phyloP scores from a whole-genome alignment of 2,888 invertebrate genomes.

The Trisateles emortualis region DNA sequence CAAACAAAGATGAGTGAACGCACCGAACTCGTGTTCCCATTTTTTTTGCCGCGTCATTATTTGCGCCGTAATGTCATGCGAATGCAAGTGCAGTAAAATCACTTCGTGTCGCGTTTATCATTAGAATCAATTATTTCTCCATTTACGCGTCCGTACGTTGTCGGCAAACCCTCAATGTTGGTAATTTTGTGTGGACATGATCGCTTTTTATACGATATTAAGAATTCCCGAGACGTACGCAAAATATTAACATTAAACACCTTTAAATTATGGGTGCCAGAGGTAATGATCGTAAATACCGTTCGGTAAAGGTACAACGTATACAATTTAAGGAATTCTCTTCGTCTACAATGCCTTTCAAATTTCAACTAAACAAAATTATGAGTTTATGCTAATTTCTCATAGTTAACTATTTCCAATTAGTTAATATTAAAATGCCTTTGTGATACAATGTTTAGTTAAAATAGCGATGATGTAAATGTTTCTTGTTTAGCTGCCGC shows the following conservation, averaged over 20 bases:
- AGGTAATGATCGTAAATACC: constrained; percentile 38
- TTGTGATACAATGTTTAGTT: constrained; percentile 25
- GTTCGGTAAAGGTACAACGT: constrained; percentile 26
- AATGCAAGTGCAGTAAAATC: constrained; percentile 67
- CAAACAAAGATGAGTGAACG: constrained; percentile 38
- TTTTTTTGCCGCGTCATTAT: constrained; percentile 68
- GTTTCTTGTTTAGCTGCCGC: neutral
- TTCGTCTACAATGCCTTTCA: constrained; percentile 16
- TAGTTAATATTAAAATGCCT: constrained; percentile 35
- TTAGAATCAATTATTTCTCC: constrained; percentile 76
- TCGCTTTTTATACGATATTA: constrained; percentile 66
- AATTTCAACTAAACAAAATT: constrained; percentile 25
- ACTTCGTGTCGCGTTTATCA: constrained; percentile 68
- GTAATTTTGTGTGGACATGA: constrained; percentile 67
- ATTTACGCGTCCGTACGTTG: constrained; percentile 54
- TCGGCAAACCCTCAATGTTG: constrained; percentile 62
- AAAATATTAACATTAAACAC: constrained; percentile 54
- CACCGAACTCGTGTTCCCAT: constrained; percentile 57
- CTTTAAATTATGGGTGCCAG: constrained; percentile 48
- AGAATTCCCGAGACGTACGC: constrained; percentile 54
- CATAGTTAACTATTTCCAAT: constrained; percentile 27
- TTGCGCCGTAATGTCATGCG: constrained; percentile 58
- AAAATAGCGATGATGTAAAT: constrained; percentile 27
- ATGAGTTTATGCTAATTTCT: constrained; percentile 33
- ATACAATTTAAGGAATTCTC: constrained; percentile 41